Base-by-base conservation (phyloP, 2,888 invertebrate genomes). In the Orchestes rusci region DNA sequence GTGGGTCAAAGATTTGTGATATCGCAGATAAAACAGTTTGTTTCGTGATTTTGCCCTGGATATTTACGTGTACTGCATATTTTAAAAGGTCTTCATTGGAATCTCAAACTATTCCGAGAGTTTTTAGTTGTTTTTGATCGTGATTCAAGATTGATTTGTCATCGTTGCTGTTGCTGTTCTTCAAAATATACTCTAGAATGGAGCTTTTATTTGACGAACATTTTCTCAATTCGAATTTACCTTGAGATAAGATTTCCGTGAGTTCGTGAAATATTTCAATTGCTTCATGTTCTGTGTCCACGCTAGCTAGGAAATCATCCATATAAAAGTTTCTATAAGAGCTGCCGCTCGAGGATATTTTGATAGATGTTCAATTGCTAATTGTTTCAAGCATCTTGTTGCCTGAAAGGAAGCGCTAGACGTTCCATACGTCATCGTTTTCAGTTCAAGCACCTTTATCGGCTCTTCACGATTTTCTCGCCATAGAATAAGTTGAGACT, bases 381-480 rank as follows among this genome's bases (percentile, higher is more conserved):
- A 34, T 4, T 34, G 4, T 16, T 16, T 12, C 16, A 34, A 34
- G 3, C 34, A 34, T 10, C 34, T 2, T 17, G 17, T 16, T 8
- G 34, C 34, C 17, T 34, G 34, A 3, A 34, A 34, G 16, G 34
- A 5, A n/a, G 34, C 34, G 17, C 16, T 34, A 17, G 34, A 15
- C 17, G 34, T 34, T 10, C 34, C 34, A 3, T 34, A 34, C 16
- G 34, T 19, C 8, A 16, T 16, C 10, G 34, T 34, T 16, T 34
- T 34, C 8, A 34, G 18, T 16, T 17, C 3, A 34, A 16, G 17
- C 10, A 23, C 23, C 10, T 5, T 23, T 7, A 23, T 23, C 10
- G 5, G 7, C 7, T 23, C 23, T 23, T 23, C 7, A 23, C 5
- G 23, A 23, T 10, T 23, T 23, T 23, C 23, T 7, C 23, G 23